Evolutionary conservation across 2,888 invertebrate species (phyloP), one percentile per base, ranked within the genome.

Genomic region (Notocelia uddmanniana): DNA sequence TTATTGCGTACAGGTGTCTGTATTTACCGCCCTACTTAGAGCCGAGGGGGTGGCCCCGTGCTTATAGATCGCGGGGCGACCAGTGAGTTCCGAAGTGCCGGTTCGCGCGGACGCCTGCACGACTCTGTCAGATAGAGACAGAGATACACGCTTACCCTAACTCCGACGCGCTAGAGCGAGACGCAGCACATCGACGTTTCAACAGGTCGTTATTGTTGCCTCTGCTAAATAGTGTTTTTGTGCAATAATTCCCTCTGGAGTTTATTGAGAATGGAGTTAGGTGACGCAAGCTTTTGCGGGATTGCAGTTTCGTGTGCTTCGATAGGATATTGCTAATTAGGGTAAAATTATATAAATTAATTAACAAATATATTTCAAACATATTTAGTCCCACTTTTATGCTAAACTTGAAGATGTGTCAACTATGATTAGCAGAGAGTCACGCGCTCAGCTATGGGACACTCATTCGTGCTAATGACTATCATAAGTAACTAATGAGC

Each of bases 151-250:
- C 76, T 73, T 52, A 54, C 18, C 59, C 41, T 21, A 45, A 26
- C 54, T 18, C 75, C 68, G 74, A 74, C 73, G 77, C 76, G 88
- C 74, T 77, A 87, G 90, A 92, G 81, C 82, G 85, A 83, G 91
- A 92, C 85, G 81, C 83, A 81, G 79, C 82, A 80, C 76, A 81
- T 74, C 79, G 76, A 80, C 81, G 81, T 90, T 90, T 92, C 93
- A 93, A 92, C 93, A 93, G 93, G 93, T 93, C 92, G 90, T 91
- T 92, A 91, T 89, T 89, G 89, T 89, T 88, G 89, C 88, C 88
- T 83, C 85, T 81, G 87, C 87, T 91, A 88, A 92, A 90, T 90
- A 89, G 90, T 89, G 91, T 88, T 90, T 87, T 83, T 81, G 87
- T 88, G 87, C 84, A 87, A 89, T 90, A 87, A 88, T 90, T 90